Evolutionary conservation across 2,113 vertebrate genomes (phyloP).

Genomic region (Sus scrofa): DNA sequence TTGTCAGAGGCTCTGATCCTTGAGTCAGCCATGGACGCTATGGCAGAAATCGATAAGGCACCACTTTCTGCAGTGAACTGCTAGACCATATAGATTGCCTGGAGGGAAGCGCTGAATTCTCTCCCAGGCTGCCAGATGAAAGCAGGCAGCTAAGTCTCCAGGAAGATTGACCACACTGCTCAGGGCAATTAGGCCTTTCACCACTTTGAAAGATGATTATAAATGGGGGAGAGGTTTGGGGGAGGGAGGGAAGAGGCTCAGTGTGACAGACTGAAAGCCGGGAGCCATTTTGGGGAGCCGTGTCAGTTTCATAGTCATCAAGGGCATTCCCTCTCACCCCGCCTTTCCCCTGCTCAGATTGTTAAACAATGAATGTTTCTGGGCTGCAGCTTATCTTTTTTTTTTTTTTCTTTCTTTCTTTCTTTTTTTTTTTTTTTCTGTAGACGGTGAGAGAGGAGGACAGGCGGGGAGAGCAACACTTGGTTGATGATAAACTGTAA

Average conservation of each 20-base stretch:
- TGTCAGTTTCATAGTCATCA: slow-evolving; percentile 36
- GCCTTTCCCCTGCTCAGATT: slow-evolving; percentile 32
- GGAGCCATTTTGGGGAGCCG: slow-evolving; percentile 29
- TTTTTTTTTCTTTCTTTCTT: slow-evolving; percentile 48
- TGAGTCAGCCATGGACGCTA: slow-evolving; percentile 86
- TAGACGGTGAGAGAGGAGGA: slow-evolving; percentile 56
- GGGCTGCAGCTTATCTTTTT: neutral
- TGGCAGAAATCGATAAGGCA: slow-evolving; percentile 89
- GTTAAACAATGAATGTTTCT: neutral
- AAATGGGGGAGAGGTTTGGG: neutral
- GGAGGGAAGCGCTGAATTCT: slow-evolving; percentile 84
- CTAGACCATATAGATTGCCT: slow-evolving; percentile 87
- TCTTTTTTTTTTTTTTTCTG: slow-evolving; percentile 62
- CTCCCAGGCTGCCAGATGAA: slow-evolving; percentile 84
- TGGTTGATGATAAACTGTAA: slow-evolving; percentile 72
- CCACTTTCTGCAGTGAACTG: slow-evolving; percentile 86
- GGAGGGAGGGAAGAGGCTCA: slow-evolving; percentile 27
- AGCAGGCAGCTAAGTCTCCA: slow-evolving; percentile 83
- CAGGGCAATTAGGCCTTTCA: slow-evolving; percentile 82
- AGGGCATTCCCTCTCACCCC: neutral
- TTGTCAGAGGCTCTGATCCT: slow-evolving; percentile 89
- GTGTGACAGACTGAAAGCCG: neutral
- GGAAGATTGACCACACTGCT: slow-evolving; percentile 76
- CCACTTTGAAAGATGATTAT: slow-evolving; percentile 57
- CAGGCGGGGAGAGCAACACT: slow-evolving; percentile 29